A percentile compares a stretch with the other conserved stretches of the same genome.
These are phyloP conservation scores for Cordilura impudica DNA, from an alignment of 2,888 invertebrate species.

Conservation along the genomic window DNA sequence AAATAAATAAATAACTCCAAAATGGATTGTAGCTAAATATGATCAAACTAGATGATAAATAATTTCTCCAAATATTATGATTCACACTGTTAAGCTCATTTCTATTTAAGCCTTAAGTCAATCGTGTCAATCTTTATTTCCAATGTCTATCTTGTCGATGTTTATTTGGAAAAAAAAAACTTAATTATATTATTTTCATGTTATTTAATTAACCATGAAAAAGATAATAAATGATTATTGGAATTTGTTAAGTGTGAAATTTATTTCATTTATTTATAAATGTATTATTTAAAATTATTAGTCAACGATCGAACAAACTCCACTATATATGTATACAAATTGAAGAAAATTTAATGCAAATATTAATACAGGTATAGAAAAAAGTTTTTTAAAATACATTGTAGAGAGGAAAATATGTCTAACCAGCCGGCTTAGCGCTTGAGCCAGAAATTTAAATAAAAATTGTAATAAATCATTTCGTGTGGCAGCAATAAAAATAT, in stretches of 20 bases:
- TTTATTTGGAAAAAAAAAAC: neutral
- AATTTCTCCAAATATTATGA: too few species aligned
- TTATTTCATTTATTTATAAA: neutral
- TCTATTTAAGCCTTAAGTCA: too few species aligned
- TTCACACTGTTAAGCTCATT: too few species aligned
- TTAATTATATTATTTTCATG: neutral
- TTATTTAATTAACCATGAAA: conserved; percentile 45
- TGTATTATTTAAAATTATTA: neutral
- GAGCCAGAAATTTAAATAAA: neutral
- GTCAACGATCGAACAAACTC: conserved; percentile 15
- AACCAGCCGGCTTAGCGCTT: neutral
- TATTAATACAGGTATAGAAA: neutral
- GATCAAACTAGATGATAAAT: too few species aligned
- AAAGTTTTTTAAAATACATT: neutral
- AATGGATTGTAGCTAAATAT: too few species aligned
- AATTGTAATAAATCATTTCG: conserved; percentile 53
- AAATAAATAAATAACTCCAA: too few species aligned
- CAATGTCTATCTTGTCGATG: neutral
- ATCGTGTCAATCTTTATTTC: too few species aligned
- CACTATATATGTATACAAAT: neutral
- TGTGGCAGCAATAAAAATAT: conserved; percentile 47
- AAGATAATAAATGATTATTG: conserved; percentile 26
- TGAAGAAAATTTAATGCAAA: neutral
- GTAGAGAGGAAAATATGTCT: neutral
- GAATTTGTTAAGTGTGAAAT: conserved; percentile 15